Evolutionary conservation across 53 echinoderm and acorn worm species (phyloP), one percentile per base, ranked within the genome.

Genomic region (Actinopyga echinites): DNA sequence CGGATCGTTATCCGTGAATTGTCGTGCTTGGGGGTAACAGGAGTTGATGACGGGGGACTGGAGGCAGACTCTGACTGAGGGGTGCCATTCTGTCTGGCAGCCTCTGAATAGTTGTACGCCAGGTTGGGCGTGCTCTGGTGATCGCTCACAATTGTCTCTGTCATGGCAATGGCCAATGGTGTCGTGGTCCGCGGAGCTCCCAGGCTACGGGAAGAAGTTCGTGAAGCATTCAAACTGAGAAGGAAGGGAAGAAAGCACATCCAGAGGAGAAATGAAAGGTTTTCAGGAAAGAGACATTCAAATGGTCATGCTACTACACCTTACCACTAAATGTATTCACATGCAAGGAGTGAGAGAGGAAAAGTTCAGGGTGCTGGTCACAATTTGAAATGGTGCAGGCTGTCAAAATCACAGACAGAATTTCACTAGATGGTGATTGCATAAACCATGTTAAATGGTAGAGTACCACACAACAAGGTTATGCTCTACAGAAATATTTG

Each of bases 101-200:
- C 91, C 34, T 69, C 71, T 3, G 86, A 75, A 23, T 43, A 65
- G 43, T 84, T 87, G 85, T 90, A 93, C 23, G 82, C 80, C 53
- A 93, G 86, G 53, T 96, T 90, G 22, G 93, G 96, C 37, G 96
- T 93, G 64, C 93, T 96, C 74, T 92, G 96, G 59, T 93, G 93
- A 75, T 99, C 99, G 1, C 90, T 78, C 5, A 95, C 92, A 52
- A 89, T 87, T 31, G 90, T 92, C 80, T 99, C 99, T 23, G 99
- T 91, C 91, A 94, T 85, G 84, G 95, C 92, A 40, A 99, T 90
- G 25, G 94, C 90, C 52, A 99, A 89, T 1, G 99, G 99, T 36
- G 99, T 99, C 44, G 99, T 99, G 32, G 99, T 99, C 12, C 99
- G 75, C 5, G 99, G 99, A 2, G 99, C 99, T 58, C 99, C 99